A percentile compares a stretch with the other conserved stretches of the same genome.
phyloP scores from a whole-genome alignment of 2,888 invertebrate species.

The Choreutis nemorana region DNA sequence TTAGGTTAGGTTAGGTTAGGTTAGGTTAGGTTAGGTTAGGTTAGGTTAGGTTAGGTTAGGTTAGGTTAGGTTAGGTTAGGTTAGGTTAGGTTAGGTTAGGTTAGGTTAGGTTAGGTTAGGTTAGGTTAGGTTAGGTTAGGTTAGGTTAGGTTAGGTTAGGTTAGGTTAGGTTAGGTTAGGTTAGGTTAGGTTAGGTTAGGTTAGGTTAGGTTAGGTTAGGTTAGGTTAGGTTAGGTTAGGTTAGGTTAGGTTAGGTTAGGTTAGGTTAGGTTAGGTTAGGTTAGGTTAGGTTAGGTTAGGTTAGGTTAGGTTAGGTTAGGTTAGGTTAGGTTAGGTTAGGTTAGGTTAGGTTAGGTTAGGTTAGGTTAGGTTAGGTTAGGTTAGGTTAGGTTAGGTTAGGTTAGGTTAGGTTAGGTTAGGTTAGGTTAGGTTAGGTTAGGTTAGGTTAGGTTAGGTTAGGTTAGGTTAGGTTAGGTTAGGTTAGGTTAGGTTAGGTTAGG shows the following conservation, averaged over 20 bases:
- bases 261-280: slow-evolving; percentile 12
- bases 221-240: slow-evolving; percentile 2
- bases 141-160: slow-evolving; percentile 2
- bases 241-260: slow-evolving; percentile 11
- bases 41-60: slow-evolving; percentile 2
- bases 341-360: slow-evolving; percentile 11
- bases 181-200: slow-evolving; percentile 2
- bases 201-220: slow-evolving; percentile 2
- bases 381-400: slow-evolving; percentile 5
- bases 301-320: slow-evolving; percentile 10
- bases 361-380: slow-evolving; percentile 7
- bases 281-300: slow-evolving; percentile 12
- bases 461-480: slow-evolving; percentile 5
- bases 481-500: slow-evolving; percentile 5
- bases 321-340: slow-evolving; percentile 11
- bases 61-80: slow-evolving; percentile 2
- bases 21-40: slow-evolving; percentile 2
- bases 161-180: slow-evolving; percentile 2
- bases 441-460: slow-evolving; percentile 2
- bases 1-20: slow-evolving; percentile 2
- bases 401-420: slow-evolving; percentile 3
- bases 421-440: slow-evolving; percentile 1
- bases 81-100: slow-evolving; percentile 2
- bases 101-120: slow-evolving; percentile 1
- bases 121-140: slow-evolving; percentile 2